Base-by-base conservation (phyloP, 92 coral and sea anemone genomes). In the Bergia puertoricense region DNA sequence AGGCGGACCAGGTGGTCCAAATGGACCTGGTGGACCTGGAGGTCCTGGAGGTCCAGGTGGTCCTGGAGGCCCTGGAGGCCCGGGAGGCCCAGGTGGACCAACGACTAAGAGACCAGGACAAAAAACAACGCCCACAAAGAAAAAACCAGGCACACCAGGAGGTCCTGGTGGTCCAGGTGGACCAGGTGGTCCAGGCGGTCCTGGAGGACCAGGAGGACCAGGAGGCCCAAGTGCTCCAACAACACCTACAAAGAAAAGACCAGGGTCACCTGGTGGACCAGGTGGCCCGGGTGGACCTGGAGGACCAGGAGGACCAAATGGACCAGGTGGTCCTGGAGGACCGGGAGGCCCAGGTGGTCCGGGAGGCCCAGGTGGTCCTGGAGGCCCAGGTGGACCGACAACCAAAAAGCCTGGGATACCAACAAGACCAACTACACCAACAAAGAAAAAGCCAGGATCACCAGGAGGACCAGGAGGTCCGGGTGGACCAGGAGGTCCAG, bases 321-420 rank as follows among this genome's bases (percentile, higher is more conserved):
- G 98, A 6, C 94, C 96, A 0, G 92, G 94, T 7, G 96, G 96
- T 16, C 98, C 98, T 1, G 95, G 93, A 13, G 98, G 96, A 9
- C 96, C 93, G 5, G 94, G 93, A 15, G 96, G 95, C 0, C 98
- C 98, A 6, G 95, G 96, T 2, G 98, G 98, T 11, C 96, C 98
- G 41, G 95, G 93, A 6, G 91, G 95, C 11, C 98, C 98, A 10
- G 96, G 95, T 5, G 92, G 93, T 2, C 96, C 96, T 2, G 91
- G 94, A 22, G 96, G 96, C 14, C 96, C 94, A 0, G 89, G 85
- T 36, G 93, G 94, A 20, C 96, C 96, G 2, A 85, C 45, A 50
- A 85, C 65, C n/a, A 86, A 89, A 14, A 92, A 86, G 45, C 90
- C 91, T 10, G 91, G 88, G 37, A 16, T 78, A 46, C 82, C 82